Evolutionary conservation across 1,140 invertebrate genomes (phyloP), one percentile per base, ranked within the genome.

Genomic region (Holotrichia oblita): DNA sequence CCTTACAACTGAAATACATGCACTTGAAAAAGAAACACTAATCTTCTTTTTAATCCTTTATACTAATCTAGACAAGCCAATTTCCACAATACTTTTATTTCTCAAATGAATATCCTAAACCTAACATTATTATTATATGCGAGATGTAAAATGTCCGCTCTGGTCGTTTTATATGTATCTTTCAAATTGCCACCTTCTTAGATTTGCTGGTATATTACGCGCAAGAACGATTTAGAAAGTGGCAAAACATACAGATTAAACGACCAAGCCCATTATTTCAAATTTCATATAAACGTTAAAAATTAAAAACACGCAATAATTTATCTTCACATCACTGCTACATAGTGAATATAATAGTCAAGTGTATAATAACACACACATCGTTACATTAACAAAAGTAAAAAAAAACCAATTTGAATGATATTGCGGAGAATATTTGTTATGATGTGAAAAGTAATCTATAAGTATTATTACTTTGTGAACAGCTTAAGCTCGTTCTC

Each of bases 401-500:
- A 73, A 20, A 74, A 74, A 74, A 42, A 74, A 74, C 17, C 24
- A 14, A 34, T 74, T 40, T 69, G 10, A 17, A 74, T 74, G 73
- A 74, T 40, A 40, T 73, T 40, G 14, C 24, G 22, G 61, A 74
- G 12, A 74, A 74, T 44, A 74, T 27, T 74, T 69, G 14, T 69
- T 27, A 40, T 40, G 22, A 74, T 41, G 40, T 42, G 34, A 74
- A 74, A 41, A 41, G 41, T 74, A 27, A 72, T 40, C n/a, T 34
- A 69, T 69, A 34, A 69, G 10, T 10, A 69, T 34, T n/a, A n/a
- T 12, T 69, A 24, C 20, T 12, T 69, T 69, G 27, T 69, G 61
- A 64, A 64, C 40, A 76, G 24, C 41, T 93, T 93, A 94, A 90
- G 93, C 93, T 83, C 94, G 91, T 88, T 96, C 94, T 59, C 94